These are phyloP conservation scores for Collichthys lucidus DNA, from an alignment of 2,113 vertebrate species.

Conservation along the genomic window DNA sequence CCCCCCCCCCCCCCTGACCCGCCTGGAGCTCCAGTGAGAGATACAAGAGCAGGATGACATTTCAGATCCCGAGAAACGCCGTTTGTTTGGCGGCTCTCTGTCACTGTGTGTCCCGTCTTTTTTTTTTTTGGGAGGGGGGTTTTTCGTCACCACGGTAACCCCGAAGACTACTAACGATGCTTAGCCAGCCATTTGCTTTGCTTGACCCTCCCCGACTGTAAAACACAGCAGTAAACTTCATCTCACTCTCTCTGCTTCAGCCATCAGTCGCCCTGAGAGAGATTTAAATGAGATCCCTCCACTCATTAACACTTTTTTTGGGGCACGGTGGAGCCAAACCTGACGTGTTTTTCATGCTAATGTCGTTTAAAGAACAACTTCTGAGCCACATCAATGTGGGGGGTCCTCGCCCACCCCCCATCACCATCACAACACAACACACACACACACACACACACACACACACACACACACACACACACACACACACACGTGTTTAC, in stretches of 20 bases:
- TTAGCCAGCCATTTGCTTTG: too few relatives aligned
- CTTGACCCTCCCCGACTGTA: slow-evolving; percentile 9
- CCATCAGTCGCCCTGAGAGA: background rate
- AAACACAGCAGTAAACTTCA: slow-evolving; percentile 31
- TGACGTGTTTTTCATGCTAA: slow-evolving; percentile 18
- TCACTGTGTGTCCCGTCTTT: background rate
- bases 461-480: too few relatives aligned
- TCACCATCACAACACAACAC: slow-evolving; percentile 10
- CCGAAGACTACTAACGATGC: slow-evolving; percentile 4
- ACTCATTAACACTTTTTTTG: slow-evolving; percentile 11
- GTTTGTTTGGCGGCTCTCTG: background rate
- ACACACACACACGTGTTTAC: slow-evolving; percentile 47
- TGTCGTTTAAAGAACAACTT: slow-evolving; percentile 25
- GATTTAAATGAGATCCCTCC: background rate
- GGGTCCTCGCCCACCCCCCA: slow-evolving; percentile 20
- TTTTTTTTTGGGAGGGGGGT: too few relatives aligned
- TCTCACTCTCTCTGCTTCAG: background rate
- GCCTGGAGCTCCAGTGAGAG: background rate
- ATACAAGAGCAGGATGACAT: slow-evolving; percentile 17
- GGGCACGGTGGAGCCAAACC: background rate
- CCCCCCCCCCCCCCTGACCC: slow-evolving; percentile 36
- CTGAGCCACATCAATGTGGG: slow-evolving; percentile 38
- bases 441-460: too few relatives aligned
- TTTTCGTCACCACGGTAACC: slow-evolving; percentile 28
- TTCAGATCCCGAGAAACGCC: slow-evolving; percentile 10